Percentiles rank a stretch among this genome's conserved stretches.
Conservation (phyloP, 2,113 vertebrate genomes). For the Mormyrus lacerda region DNA sequence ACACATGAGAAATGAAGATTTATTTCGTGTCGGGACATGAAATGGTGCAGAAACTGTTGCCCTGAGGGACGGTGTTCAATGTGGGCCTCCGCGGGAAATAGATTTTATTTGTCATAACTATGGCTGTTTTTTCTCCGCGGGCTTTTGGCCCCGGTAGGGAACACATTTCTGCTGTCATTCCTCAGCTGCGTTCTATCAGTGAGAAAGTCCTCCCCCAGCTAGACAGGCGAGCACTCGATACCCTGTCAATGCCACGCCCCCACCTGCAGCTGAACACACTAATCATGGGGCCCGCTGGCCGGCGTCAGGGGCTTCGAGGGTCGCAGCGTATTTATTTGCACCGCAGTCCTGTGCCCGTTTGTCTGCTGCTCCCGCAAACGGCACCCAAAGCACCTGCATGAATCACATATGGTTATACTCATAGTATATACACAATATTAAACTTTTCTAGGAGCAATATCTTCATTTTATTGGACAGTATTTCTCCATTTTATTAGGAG, state of each 20-base stretch:
- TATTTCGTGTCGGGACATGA: not conserved
- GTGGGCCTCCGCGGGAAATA: not conserved
- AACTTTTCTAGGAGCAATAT: not conserved
- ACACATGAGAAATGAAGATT: not conserved
- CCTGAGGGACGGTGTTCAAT: not conserved
- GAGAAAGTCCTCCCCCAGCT: not conserved
- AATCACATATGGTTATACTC: conserved; percentile 1
- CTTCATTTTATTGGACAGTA: not conserved
- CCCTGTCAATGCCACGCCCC: not conserved
- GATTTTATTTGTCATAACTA: not conserved
- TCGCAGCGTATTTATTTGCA: not conserved
- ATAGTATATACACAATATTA: not conserved
- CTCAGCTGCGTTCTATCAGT: not conserved
- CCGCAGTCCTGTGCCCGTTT: not conserved
- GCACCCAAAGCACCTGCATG: not conserved
- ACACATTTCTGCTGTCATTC: not conserved
- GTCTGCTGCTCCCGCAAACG: too few species aligned
- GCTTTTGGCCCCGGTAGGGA: not conserved
- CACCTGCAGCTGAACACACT: not conserved
- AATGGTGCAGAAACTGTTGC: not conserved
- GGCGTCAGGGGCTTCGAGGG: not conserved
- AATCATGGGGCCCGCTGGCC: not conserved
- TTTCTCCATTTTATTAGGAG: not conserved
- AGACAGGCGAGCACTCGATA: not conserved
- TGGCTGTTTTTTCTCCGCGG: not conserved